Percentiles rank a stretch among this genome's conserved stretches.
These are phyloP conservation scores for Papilio gigon DNA, from an alignment of 2,888 invertebrate genomes.

Conservation along the genomic window DNA sequence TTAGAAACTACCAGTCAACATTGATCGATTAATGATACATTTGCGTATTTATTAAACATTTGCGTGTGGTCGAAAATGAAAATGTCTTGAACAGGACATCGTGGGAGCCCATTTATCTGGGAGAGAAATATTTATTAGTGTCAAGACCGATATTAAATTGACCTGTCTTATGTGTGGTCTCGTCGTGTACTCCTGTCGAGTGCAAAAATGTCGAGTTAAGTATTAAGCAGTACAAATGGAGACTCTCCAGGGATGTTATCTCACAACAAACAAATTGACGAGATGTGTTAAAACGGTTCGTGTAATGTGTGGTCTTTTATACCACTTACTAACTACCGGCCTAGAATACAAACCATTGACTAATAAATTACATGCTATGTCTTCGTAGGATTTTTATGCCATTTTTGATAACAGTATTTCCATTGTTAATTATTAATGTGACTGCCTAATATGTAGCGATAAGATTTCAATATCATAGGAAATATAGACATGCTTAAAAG, in stretches of 20 bases:
- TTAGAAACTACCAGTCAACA: background rate
- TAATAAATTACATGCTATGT: background rate
- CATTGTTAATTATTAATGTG: too few species aligned
- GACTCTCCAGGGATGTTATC: conserved; percentile 4
- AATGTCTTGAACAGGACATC: conserved; percentile 3
- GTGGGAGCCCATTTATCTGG: conserved; percentile 45
- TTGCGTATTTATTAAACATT: background rate
- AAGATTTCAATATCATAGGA: too few species aligned
- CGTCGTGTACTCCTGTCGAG: conserved; percentile 29
- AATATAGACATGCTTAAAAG: too few species aligned
- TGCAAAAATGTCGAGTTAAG: conserved; percentile 33
- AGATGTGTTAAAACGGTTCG: background rate
- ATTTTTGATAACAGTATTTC: too few species aligned
- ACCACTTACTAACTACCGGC: background rate
- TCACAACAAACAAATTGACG: conserved; percentile 14
- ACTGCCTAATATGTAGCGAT: too few species aligned
- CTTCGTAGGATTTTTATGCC: too few species aligned
- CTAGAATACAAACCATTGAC: background rate
- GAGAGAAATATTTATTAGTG: conserved; percentile 49
- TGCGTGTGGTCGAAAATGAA: conserved; percentile 29
- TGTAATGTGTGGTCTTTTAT: background rate
- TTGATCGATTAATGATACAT: background rate
- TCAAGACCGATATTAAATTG: conserved; percentile 43
- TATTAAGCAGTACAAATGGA: conserved; percentile 19
- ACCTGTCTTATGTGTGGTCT: conserved; percentile 44